Evolutionary conservation across 64 coral and sea anemone genomes (phyloP).

Genomic region (Montipora foliosa): DNA sequence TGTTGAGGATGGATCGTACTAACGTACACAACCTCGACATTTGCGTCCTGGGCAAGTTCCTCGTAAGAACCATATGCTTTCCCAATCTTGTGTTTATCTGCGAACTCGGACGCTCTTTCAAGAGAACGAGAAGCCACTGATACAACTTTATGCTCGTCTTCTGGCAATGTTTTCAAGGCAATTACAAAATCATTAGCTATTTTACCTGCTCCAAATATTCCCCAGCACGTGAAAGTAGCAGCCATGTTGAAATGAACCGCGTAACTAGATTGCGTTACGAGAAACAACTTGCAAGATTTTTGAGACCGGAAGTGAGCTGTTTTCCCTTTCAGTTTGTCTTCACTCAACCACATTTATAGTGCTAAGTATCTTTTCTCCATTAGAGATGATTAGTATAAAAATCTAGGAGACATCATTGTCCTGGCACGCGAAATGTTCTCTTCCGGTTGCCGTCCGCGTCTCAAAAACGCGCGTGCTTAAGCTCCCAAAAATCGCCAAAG

Average conservation of each 20-base stretch:
- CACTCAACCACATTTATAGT: too few species aligned
- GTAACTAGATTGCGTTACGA: too few species aligned
- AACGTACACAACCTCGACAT: slow-evolving; percentile 87
- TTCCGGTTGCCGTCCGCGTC: too few species aligned
- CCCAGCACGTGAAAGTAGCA: slow-evolving; percentile 63
- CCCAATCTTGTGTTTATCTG: slow-evolving; percentile 49
- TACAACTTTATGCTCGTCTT: slow-evolving; percentile 77
- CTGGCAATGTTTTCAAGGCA: slow-evolving; percentile 95
- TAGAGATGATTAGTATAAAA: too few species aligned
- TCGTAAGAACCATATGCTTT: slow-evolving; percentile 92
- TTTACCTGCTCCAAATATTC: slow-evolving; percentile 89
- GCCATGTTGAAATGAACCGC: slow-evolving; percentile 3
- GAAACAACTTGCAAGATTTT: too few species aligned
- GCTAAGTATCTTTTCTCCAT: too few species aligned
- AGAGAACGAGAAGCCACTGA: slow-evolving; percentile 79
- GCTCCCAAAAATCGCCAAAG: too few species aligned
- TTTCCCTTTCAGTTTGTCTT: too few species aligned
- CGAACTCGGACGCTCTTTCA: slow-evolving; percentile 70
- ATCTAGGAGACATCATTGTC: too few species aligned
- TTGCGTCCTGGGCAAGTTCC: slow-evolving; percentile 70
- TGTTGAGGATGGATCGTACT: slow-evolving; percentile 71
- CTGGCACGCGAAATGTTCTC: too few species aligned
- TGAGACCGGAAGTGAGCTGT: too few species aligned
- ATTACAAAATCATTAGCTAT: slow-evolving; percentile 91
- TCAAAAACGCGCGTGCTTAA: too few species aligned